Conservation (phyloP, 2,888 invertebrate genomes). For the Drosophila longiperda region DNA sequence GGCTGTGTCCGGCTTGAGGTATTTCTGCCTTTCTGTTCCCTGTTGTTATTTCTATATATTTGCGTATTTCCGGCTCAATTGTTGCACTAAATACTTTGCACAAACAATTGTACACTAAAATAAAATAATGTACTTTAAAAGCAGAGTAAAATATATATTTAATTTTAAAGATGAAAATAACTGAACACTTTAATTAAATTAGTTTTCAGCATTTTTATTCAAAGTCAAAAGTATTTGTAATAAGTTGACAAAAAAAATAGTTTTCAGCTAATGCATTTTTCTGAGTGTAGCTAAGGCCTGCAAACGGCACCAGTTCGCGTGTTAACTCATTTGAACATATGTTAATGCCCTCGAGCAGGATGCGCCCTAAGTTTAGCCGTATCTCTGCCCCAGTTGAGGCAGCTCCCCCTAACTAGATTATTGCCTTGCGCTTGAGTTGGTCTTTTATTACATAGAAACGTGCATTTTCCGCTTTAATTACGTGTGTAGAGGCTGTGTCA, state of each 20-base stretch:
- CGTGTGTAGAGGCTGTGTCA: slow-evolving; percentile 36
- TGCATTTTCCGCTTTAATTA: slow-evolving; percentile 35
- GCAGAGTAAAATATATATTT: background rate
- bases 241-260: background rate
- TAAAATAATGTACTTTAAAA: background rate
- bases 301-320: slow-evolving; percentile 67
- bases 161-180: background rate
- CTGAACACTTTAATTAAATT: background rate
- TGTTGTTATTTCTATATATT: slow-evolving; percentile 25
- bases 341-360: slow-evolving; percentile 54
- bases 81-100: slow-evolving; percentile 75
- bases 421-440: slow-evolving; percentile 34
- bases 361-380: slow-evolving; percentile 20
- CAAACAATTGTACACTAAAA: slow-evolving; percentile 47
- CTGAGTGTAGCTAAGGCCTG: slow-evolving; percentile 8
- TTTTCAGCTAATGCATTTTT: background rate
- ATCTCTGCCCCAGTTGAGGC: slow-evolving; percentile 1
- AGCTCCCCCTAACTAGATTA: slow-evolving; percentile 26
- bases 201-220: background rate
- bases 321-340: slow-evolving; percentile 50
- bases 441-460: slow-evolving; percentile 29
- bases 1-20: slow-evolving; percentile 38
- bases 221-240: background rate
- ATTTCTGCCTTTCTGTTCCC: slow-evolving; percentile 25
- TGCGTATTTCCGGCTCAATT: slow-evolving; percentile 75